phyloP scores from a whole-genome alignment of 2,888 invertebrate genomes.

The Lasioglossum malachurum region DNA sequence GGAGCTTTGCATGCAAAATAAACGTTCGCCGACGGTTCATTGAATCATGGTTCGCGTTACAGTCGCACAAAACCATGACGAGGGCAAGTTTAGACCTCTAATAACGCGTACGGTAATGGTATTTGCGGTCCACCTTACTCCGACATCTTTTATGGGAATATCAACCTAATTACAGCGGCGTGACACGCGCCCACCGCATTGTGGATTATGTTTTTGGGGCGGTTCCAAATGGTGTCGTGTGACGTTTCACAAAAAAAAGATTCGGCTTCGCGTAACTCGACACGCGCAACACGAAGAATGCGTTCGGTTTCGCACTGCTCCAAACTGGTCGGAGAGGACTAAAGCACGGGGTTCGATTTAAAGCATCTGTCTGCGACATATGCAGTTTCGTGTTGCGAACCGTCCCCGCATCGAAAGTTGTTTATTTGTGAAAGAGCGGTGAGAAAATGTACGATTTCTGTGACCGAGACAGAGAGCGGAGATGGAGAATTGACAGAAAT shows the following conservation, averaged over 20 bases:
- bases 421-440: slow-evolving; percentile 22
- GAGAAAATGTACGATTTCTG: background rate
- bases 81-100: slow-evolving; percentile 53
- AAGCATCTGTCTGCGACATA: slow-evolving; percentile 68
- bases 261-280: slow-evolving; percentile 54
- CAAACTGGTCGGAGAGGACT: slow-evolving; percentile 27
- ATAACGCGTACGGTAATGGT: slow-evolving; percentile 59
- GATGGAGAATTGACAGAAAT: too few species aligned
- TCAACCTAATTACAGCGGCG: slow-evolving; percentile 71
- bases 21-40: slow-evolving; percentile 18
- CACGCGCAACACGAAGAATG: slow-evolving; percentile 54
- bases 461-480: too few species aligned
- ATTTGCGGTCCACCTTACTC: slow-evolving; percentile 72
- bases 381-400: slow-evolving; percentile 63
- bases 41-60: slow-evolving; percentile 29
- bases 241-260: slow-evolving; percentile 56
- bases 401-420: slow-evolving; percentile 19
- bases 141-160: slow-evolving; percentile 62
- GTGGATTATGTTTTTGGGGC: slow-evolving; percentile 63
- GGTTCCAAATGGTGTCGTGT: slow-evolving; percentile 68
- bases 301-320: slow-evolving; percentile 51
- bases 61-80: slow-evolving; percentile 34
- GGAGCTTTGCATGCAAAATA: background rate
- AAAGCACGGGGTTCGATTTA: slow-evolving; percentile 49
- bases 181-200: slow-evolving; percentile 50